Evolutionary conservation across 2,888 invertebrate genomes (phyloP), one percentile per base, ranked within the genome.

Genomic region (Aplocera efformata): DNA sequence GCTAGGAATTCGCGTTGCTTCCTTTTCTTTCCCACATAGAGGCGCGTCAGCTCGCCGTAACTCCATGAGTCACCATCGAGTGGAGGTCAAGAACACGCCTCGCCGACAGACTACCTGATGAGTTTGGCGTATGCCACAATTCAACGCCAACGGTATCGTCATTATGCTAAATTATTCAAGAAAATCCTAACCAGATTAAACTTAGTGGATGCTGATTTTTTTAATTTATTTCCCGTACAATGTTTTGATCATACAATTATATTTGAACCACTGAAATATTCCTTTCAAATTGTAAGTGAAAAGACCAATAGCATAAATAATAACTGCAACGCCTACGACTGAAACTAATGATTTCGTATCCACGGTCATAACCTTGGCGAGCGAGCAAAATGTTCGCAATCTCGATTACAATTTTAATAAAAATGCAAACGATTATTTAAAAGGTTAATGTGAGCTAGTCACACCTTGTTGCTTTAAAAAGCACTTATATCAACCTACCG

Each of bases 31-130:
- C 56, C 58, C 55, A 59, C 56, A 58, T 31, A 33, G 42, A 45
- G 44, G 44, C 44, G 42, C 49, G 62, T 31, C 41, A 32, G 27
- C 9, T 10, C 34, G 31, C 35, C 48, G 63, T 17, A 17, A 17
- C 13, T 17, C 63, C 53, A 58, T 84, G 84, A 83, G 60, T 85
- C 80, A 79, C 61, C 65, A 65, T 52, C 52, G 57, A 52, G 53
- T 66, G 61, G 78, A 69, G 86, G 84, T 86, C 85, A 86, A 86
- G 84, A 83, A 75, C 85, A 80, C 76, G 72, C 63, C 58, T 58
- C 67, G 66, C 62, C 60, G 63, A 45, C 61, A 61, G 74, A 72
- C 76, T 78, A 68, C 72, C 72, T 77, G 76, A 79, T 75, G 77
- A 76, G 74, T 59, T 69, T 70, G 60, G 66, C 67, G 72, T 63